A percentile compares a stretch with the other conserved stretches of the same genome.
These are phyloP conservation scores for Diabrotica undecimpunctata DNA, from an alignment of 1,140 invertebrate species.

Conservation along the genomic window DNA sequence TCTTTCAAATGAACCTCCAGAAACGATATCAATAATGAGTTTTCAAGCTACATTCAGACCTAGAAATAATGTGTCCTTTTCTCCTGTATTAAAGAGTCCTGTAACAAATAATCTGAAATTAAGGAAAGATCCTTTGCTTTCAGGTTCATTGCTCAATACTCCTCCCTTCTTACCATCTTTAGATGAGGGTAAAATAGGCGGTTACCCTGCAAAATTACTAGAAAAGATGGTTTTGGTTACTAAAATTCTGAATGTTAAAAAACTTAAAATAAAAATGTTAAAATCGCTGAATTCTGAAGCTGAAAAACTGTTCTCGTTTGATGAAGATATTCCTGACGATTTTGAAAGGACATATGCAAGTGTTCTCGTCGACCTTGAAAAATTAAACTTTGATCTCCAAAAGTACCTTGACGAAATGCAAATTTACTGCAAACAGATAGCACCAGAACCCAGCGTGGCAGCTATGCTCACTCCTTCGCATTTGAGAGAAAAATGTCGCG, in stretches of 20 bases:
- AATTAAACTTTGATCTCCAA: constrained; percentile 84
- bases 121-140: constrained; percentile 57
- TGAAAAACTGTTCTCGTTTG: constrained; percentile 80
- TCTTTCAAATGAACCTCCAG: constrained; percentile 84
- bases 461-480: constrained; percentile 85
- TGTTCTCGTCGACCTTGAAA: constrained; percentile 86
- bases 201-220: constrained; percentile 80
- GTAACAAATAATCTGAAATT: constrained; percentile 39
- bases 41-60: constrained; percentile 81
- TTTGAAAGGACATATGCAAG: constrained; percentile 88
- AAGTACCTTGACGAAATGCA: constrained; percentile 83
- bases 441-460: constrained; percentile 80
- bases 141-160: constrained; percentile 47
- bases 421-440: constrained; percentile 79
- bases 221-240: constrained; percentile 83
- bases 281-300: constrained; percentile 88
- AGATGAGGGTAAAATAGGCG: constrained; percentile 61
- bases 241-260: constrained; percentile 82
- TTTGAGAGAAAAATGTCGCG: constrained; percentile 79
- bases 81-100: constrained; percentile 22
- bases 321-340: constrained; percentile 71
- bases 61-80: constrained; percentile 53
- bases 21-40: constrained; percentile 83
- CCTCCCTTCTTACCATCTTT: constrained; percentile 45
- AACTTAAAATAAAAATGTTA: constrained; percentile 73